These are phyloP conservation scores for Vanessa atalanta DNA, from an alignment of 1,140 invertebrate genomes.

Conservation along the genomic window DNA sequence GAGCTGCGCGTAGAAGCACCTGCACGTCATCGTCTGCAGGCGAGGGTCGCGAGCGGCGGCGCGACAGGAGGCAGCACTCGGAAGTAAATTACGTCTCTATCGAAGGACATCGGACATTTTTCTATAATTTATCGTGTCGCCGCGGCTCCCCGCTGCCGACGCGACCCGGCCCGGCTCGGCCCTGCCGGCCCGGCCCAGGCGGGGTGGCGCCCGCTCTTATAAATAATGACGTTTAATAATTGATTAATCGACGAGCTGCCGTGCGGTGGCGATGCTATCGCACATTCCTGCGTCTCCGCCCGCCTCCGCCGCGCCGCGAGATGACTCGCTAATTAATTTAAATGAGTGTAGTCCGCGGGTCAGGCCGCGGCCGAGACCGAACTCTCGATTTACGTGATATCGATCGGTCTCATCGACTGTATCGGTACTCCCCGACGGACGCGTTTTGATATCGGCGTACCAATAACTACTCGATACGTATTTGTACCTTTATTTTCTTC, in stretches of 20 bases:
- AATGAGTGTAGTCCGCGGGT: conserved; percentile 50
- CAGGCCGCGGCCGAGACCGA: conserved; percentile 19
- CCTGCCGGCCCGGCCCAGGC: conserved; percentile 36
- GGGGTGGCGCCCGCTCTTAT: conserved; percentile 34
- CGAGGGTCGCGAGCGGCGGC: background rate
- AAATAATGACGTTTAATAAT: conserved; percentile 73
- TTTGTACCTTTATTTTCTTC: background rate
- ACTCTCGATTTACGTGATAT: conserved; percentile 54
- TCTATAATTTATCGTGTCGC: conserved; percentile 21
- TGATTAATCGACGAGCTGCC: conserved; percentile 62
- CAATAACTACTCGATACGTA: background rate
- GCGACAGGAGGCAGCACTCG: conserved; percentile 31
- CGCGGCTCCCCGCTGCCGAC: conserved; percentile 15
- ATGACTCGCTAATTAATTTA: conserved; percentile 66
- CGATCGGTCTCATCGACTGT: conserved; percentile 28
- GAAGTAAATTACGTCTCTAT: conserved; percentile 62
- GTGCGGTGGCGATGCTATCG: conserved; percentile 55
- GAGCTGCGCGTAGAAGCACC: background rate
- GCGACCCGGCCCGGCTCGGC: conserved; percentile 7
- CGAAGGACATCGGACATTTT: conserved; percentile 44
- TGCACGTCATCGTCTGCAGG: conserved; percentile 10
- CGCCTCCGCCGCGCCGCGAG: conserved; percentile 1
- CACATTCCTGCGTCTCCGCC: conserved; percentile 39
- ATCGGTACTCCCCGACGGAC: background rate
- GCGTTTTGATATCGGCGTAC: background rate